Percentiles rank a stretch among this genome's conserved stretches.
Evolutionary conservation across 1,140 invertebrate genomes (phyloP).

Genomic region (Lepidurus arcticus): DNA sequence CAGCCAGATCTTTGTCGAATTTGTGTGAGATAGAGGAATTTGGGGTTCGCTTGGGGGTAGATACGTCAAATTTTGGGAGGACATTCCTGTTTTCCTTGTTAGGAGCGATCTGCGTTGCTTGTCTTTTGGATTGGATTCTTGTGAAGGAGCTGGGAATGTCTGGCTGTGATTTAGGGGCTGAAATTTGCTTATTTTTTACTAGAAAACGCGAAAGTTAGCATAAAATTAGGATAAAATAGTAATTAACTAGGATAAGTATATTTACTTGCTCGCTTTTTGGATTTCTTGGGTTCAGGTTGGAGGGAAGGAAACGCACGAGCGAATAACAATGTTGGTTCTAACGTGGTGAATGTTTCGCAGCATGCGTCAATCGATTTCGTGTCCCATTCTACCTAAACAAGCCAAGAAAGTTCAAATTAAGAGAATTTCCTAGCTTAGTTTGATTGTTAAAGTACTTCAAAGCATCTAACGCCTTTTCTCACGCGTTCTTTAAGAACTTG

Average conservation of each 20-base stretch:
- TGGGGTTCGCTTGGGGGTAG: neutral
- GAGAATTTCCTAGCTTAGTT: neutral
- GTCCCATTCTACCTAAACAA: neutral
- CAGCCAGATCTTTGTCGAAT: neutral
- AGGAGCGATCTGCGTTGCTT: neutral
- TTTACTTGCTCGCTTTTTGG: neutral
- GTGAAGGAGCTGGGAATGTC: neutral
- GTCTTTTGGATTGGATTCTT: neutral
- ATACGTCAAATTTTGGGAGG: neutral
- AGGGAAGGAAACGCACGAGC: neutral
- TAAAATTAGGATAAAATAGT: neutral
- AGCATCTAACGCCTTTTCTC: constrained; percentile 48
- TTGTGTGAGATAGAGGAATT: neutral
- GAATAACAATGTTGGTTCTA: neutral
- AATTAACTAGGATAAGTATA: neutral
- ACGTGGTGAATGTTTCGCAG: neutral
- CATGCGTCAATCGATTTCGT: neutral
- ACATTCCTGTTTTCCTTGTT: neutral
- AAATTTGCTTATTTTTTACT: neutral
- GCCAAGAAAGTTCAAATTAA: neutral
- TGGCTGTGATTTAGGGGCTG: neutral
- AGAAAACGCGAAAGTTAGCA: neutral
- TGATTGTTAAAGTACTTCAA: constrained; percentile 24
- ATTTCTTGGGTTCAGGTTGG: neutral
- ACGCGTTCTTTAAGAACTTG: neutral